phyloP scores from a whole-genome alignment of 2,113 vertebrate species.

The Cranoglanis bouderius region DNA sequence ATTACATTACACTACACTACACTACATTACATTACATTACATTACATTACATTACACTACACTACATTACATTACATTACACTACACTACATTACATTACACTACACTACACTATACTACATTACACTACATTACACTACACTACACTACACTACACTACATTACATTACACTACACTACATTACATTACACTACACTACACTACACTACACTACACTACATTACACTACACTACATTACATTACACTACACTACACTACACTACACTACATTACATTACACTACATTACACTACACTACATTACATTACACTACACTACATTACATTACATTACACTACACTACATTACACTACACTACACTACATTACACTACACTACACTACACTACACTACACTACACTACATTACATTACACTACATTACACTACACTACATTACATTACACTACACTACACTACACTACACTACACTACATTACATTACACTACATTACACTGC shows the following conservation, averaged over 20 bases:
- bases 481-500: background rate
- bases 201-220: background rate
- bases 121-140: background rate
- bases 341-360: background rate
- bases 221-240: background rate
- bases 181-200: background rate
- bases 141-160: background rate
- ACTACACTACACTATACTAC: background rate
- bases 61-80: background rate
- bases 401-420: background rate
- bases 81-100: background rate
- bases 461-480: background rate
- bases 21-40: background rate
- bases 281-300: background rate
- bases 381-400: background rate
- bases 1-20: background rate
- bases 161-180: background rate
- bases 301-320: too few species aligned
- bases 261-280: background rate
- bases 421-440: background rate
- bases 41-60: background rate
- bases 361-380: background rate
- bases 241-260: background rate
- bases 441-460: background rate
- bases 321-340: background rate